Conservation (phyloP, 2,888 invertebrate species). For the Chesias legatella region DNA sequence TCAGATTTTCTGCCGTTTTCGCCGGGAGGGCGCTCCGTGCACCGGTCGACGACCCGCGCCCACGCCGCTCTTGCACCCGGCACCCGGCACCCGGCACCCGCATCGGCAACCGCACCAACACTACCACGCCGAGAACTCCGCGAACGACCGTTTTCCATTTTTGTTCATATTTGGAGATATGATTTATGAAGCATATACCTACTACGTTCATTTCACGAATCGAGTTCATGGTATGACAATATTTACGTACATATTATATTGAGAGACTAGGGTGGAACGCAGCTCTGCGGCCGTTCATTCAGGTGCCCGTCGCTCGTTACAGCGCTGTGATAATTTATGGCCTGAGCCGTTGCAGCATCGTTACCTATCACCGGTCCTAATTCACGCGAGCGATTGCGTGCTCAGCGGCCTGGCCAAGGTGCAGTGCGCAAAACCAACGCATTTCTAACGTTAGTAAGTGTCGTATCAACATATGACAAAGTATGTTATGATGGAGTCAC, state of each 20-base stretch:
- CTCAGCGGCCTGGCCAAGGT: conserved; percentile 48
- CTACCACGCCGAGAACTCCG: conserved; percentile 8
- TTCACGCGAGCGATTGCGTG: conserved; percentile 44
- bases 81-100: conserved; percentile 43
- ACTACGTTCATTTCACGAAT: background rate
- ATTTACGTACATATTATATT: too few species aligned
- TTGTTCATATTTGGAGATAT: conserved; percentile 5
- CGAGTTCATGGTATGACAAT: too few species aligned
- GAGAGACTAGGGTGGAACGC: background rate
- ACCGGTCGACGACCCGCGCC: conserved; percentile 75
- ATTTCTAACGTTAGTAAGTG: conserved; percentile 48
- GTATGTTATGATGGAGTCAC: conserved; percentile 36
- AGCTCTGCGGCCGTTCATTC: conserved; percentile 7
- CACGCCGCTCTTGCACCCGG: conserved; percentile 67
- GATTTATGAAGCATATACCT: background rate
- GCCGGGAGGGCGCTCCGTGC: conserved; percentile 67
- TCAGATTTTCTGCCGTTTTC: conserved; percentile 73
- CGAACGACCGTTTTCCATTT: background rate
- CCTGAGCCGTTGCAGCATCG: conserved; percentile 50
- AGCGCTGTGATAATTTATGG: conserved; percentile 30
- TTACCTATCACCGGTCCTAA: conserved; percentile 44
- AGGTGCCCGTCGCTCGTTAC: background rate
- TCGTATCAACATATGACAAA: conserved; percentile 45
- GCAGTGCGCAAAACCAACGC: conserved; percentile 65
- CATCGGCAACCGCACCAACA: conserved; percentile 23